Evolutionary conservation across 2,888 invertebrate genomes (phyloP).

Genomic region (Byasa hedistus): DNA sequence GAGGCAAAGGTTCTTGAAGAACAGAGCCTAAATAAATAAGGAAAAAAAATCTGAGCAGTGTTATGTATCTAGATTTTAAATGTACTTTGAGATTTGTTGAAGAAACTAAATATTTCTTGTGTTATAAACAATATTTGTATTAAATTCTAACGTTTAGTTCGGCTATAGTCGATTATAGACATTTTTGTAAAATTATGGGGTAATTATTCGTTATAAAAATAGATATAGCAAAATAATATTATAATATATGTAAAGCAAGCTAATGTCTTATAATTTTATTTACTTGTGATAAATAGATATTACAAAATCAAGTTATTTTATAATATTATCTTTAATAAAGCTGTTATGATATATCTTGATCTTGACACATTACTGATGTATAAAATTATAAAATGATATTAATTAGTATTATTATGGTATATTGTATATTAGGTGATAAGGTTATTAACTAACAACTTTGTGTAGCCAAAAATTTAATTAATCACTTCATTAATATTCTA

Average conservation of each 20-base stretch:
- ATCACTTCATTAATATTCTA: not conserved
- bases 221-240: not conserved
- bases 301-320: slow-evolving; percentile 1
- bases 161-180: not conserved
- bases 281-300: slow-evolving; percentile 24
- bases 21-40: too few species aligned
- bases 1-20: too few species aligned
- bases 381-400: slow-evolving; percentile 4
- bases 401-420: not conserved
- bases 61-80: not conserved
- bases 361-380: slow-evolving; percentile 1
- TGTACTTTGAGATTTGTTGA: not conserved
- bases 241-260: not conserved
- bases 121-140: not conserved
- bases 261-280: not conserved
- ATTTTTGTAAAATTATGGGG: not conserved
- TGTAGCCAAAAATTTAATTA: not conserved
- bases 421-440: not conserved
- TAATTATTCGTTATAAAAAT: not conserved
- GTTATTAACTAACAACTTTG: not conserved
- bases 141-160: not conserved
- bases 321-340: not conserved
- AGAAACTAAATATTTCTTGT: not conserved
- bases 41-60: not conserved
- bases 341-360: not conserved